Conservation (phyloP, 2,888 invertebrate species). For the Fissipunctia ypsillon region DNA sequence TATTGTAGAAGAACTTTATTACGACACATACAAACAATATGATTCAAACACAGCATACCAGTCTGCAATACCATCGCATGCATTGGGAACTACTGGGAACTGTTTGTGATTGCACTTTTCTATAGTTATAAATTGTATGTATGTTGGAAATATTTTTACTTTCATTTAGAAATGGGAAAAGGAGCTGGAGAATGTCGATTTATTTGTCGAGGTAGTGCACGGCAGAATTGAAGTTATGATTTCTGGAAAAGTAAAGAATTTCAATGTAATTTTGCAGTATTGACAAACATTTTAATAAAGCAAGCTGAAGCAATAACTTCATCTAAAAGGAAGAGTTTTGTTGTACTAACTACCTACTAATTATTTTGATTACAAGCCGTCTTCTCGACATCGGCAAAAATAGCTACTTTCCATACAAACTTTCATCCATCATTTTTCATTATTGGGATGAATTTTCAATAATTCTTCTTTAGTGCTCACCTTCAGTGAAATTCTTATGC, state of each 20-base stretch:
- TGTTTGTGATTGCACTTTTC: neutral
- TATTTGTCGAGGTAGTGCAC: conserved; percentile 1
- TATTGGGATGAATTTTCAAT: neutral
- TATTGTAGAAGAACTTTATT: neutral
- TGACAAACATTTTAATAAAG: neutral
- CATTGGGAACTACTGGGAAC: neutral
- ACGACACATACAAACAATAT: neutral
- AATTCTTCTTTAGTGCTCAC: too few relatives aligned
- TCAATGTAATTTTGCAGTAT: neutral
- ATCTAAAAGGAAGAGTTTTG: neutral
- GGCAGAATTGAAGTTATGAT: neutral
- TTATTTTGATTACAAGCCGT: neutral
- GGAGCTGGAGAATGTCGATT: conserved; percentile 3
- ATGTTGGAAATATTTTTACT: conserved; percentile 35
- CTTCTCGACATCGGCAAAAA: neutral
- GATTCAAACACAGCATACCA: neutral
- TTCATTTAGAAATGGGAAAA: conserved; percentile 28
- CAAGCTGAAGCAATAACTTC: neutral
- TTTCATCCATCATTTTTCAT: too few relatives aligned
- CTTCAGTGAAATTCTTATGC: too few relatives aligned
- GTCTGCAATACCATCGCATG: neutral
- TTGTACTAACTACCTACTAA: neutral
- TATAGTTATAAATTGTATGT: neutral
- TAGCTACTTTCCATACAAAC: neutral
- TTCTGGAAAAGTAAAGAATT: conserved; percentile 1